Evolutionary conservation across 1,140 invertebrate genomes (phyloP).

Genomic region (Dendrolimus punctatus): DNA sequence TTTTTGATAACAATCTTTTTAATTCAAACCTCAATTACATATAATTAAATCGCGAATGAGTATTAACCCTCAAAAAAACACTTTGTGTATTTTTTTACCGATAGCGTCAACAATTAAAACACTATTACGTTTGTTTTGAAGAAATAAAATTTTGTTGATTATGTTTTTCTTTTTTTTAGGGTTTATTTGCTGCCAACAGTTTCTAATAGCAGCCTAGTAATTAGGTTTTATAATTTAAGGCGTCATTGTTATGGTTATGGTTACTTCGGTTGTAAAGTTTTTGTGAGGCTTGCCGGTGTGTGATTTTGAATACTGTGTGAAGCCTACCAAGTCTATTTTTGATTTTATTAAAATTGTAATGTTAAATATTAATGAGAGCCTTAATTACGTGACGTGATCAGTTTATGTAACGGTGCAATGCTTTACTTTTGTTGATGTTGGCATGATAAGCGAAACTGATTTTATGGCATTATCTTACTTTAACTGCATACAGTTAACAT

Average conservation of each 20-base stretch:
- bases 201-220: too few relatives aligned
- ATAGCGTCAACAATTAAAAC: too few relatives aligned
- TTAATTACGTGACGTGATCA: constrained; percentile 7
- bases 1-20: constrained; percentile 32
- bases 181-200: too few relatives aligned
- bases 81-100: not conserved
- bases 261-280: too few relatives aligned
- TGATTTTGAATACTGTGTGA: too few relatives aligned
- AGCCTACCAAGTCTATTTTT: too few relatives aligned
- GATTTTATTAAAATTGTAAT: not conserved
- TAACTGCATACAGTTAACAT: not conserved
- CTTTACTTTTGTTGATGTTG: constrained; percentile 7
- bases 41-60: constrained; percentile 21
- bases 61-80: not conserved
- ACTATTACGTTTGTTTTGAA: not conserved
- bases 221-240: too few relatives aligned
- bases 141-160: not conserved
- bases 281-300: too few relatives aligned
- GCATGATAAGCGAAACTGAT: constrained; percentile 12
- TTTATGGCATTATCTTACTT: constrained; percentile 12
- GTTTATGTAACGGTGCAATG: constrained; percentile 10
- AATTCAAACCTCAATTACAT: constrained; percentile 36
- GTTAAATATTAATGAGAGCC: constrained; percentile 11
- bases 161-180: not conserved
- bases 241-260: too few relatives aligned